A percentile compares a stretch with the other conserved stretches of the same genome.
Evolutionary conservation across 1,140 invertebrate genomes (phyloP).

Genomic region (Lepidurus couesii): DNA sequence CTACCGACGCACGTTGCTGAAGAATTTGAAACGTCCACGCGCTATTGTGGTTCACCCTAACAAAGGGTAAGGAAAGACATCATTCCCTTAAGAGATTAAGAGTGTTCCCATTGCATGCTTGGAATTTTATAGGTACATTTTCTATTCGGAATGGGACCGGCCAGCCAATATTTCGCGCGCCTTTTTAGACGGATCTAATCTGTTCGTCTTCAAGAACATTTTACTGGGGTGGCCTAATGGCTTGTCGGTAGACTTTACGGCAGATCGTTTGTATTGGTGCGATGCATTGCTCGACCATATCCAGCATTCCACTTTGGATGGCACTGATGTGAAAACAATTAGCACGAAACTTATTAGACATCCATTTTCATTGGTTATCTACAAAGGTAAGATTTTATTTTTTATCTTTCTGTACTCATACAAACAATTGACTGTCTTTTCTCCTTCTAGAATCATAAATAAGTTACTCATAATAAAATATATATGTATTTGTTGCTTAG

Average conservation of each 20-base stretch:
- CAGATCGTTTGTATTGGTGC: conserved; percentile 88
- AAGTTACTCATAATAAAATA: too few relatives aligned
- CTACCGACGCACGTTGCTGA: conserved; percentile 73
- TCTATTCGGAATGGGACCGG: conserved; percentile 93
- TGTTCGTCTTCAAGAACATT: conserved; percentile 83
- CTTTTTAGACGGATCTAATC: conserved; percentile 76
- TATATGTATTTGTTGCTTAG: conserved; percentile 42
- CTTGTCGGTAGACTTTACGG: conserved; percentile 80
- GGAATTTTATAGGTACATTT: conserved; percentile 56
- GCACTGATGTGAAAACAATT: conserved; percentile 83
- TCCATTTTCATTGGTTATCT: conserved; percentile 93
- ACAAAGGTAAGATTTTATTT: conserved; percentile 51
- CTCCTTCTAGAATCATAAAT: too few relatives aligned
- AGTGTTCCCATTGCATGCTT: too few relatives aligned
- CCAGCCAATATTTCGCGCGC: conserved; percentile 91
- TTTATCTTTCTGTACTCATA: conserved; percentile 28
- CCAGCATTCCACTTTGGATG: conserved; percentile 90
- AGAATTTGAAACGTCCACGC: conserved; percentile 81
- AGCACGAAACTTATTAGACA: conserved; percentile 82
- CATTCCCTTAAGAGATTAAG: not conserved
- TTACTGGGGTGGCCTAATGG: conserved; percentile 95
- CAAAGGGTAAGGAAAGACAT: conserved; percentile 55
- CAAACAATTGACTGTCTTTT: not conserved
- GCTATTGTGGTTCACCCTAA: conserved; percentile 96
- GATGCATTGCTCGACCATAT: conserved; percentile 92